Evolutionary conservation across 1,140 invertebrate genomes (phyloP).

Genomic region (Lepidurus packardi): DNA sequence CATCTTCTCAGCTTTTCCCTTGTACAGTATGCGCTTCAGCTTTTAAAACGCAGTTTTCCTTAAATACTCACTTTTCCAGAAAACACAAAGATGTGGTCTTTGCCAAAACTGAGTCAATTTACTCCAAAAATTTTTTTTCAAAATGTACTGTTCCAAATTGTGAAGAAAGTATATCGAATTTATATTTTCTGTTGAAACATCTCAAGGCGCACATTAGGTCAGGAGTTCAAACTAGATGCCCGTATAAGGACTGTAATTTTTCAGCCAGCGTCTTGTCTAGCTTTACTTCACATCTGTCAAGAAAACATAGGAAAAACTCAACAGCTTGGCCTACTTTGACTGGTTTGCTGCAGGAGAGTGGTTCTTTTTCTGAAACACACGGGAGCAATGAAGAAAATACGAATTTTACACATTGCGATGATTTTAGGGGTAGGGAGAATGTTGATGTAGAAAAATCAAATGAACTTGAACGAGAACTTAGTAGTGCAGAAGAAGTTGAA

Average conservation of each 20-base stretch:
- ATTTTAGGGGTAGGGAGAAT: background rate
- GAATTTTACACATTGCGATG: background rate
- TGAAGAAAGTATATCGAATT: background rate
- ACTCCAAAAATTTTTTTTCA: background rate
- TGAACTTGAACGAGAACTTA: background rate
- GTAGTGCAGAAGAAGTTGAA: background rate
- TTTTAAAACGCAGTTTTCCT: background rate
- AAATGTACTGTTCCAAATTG: background rate
- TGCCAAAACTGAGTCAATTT: background rate
- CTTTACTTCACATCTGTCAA: background rate
- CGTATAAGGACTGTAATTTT: conserved; percentile 1
- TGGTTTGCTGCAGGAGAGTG: background rate
- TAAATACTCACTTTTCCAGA: background rate
- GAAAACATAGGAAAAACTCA: background rate
- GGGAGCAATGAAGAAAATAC: background rate
- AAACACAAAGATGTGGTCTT: background rate
- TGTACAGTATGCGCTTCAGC: background rate
- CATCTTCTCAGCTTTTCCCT: background rate
- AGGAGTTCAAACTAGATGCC: background rate
- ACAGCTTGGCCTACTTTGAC: background rate
- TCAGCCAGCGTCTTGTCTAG: background rate
- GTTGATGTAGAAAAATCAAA: background rate
- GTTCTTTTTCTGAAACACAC: background rate
- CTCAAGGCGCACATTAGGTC: background rate
- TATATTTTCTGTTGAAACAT: background rate